phyloP scores from a whole-genome alignment of 1,140 invertebrate genomes.

The Tenebrio molitor region DNA sequence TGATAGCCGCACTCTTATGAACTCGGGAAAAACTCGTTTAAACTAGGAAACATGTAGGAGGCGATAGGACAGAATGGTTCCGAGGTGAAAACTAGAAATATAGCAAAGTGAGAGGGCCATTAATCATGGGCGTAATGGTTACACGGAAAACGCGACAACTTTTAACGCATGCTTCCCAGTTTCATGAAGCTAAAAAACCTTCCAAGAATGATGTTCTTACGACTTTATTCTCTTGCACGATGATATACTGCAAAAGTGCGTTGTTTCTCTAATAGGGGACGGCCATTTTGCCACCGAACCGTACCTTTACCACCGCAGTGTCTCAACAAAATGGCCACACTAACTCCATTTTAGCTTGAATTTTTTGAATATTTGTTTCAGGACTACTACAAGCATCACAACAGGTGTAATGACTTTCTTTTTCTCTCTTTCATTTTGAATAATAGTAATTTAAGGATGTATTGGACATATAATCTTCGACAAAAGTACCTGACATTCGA shows the following conservation, averaged over 20 bases:
- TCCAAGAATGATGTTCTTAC: constrained; percentile 2
- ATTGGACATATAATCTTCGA: too few relatives aligned
- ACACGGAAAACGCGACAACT: constrained; percentile 36
- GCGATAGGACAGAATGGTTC: constrained; percentile 38
- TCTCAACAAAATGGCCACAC: too few relatives aligned
- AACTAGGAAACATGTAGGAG: constrained; percentile 38
- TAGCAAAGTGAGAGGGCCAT: constrained; percentile 18
- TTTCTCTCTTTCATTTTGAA: too few relatives aligned
- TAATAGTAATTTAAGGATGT: too few relatives aligned
- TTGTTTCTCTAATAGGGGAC: constrained; percentile 27
- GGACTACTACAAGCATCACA: too few relatives aligned
- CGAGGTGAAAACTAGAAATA: constrained; percentile 40
- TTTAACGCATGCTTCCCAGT: constrained; percentile 35
- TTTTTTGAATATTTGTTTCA: too few relatives aligned
- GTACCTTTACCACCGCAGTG: not conserved
- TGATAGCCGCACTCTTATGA: constrained; percentile 39
- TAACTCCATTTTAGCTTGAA: too few relatives aligned
- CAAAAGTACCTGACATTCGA: too few relatives aligned
- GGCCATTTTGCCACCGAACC: constrained; percentile 3
- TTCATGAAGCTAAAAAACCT: constrained; percentile 29
- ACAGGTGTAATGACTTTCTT: too few relatives aligned
- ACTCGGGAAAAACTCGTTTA: constrained; percentile 38
- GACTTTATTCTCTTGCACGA: not conserved
- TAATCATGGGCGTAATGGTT: constrained; percentile 37
- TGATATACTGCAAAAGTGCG: constrained; percentile 15